Base-by-base conservation (phyloP, 64 coral and sea anemone species). In the Stichodactyla mertensii region DNA sequence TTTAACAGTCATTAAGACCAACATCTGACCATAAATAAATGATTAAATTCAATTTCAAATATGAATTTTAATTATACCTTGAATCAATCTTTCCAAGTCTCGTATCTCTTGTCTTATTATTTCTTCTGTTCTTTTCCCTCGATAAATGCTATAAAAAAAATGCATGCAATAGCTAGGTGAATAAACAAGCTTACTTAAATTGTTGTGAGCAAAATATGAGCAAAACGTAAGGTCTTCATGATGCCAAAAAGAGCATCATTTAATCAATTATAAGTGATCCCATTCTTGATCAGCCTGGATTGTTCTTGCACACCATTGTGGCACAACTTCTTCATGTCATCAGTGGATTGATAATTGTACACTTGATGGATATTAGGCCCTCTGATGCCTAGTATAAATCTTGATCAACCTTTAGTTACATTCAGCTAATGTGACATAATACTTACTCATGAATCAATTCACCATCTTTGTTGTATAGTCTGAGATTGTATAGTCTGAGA, bases 91-190 rank as follows among this genome's bases (percentile, higher is more conserved):
- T 61, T 90, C 92, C 56, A 93, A 83, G 59, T 93, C 88, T 51
- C 16, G 24, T 60, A 93, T 90, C 77, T 93, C 92, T 87, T 90
- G 78, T 87, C 67, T 67, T 78, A 93, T 90, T 71, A 93, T 87
- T 78, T 90, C 85, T 84, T 64, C 85, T 84, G 78, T 74, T 51
- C 88, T 84, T 51, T 77, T 90, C 15, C 92, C 85, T 61, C 71
- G 23, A 10, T 83, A 84, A 14, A 77, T 66, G 52, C 88, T 92
- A 56, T 52, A 83, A 26, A 52, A 19, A 10, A 54, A 71, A 67
- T 13, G 11, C 5, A 64, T 57, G 28, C 31, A 36, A 36, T 36
- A 36, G 31, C 31, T 36, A 36, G 31, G 31, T 36, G 2, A 36
- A 36, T 36, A 36, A 36, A 36, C 31, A 36, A 36, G 31, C 31